Conservation (phyloP, 2,113 vertebrate species). For the Aspiorhynchus laticeps region DNA sequence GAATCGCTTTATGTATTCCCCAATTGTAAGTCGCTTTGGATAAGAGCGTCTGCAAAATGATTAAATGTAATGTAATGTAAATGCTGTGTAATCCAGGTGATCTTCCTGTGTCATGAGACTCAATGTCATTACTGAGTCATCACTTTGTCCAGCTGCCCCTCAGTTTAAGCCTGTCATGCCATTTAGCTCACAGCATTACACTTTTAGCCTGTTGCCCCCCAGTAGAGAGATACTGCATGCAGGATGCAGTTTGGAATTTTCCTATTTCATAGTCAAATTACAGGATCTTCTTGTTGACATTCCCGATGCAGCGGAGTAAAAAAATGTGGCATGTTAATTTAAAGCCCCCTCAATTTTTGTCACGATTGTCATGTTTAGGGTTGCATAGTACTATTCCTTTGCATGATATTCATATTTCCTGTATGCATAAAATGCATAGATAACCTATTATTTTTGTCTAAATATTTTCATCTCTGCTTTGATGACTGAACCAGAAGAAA, state of each 20-base stretch:
- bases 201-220: background rate
- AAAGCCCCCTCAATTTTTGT: background rate
- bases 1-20: no score
- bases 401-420: background rate
- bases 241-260: background rate
- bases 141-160: slow-evolving; percentile 48
- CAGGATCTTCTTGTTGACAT: background rate
- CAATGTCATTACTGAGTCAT: slow-evolving; percentile 62
- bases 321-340: background rate
- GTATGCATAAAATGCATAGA: background rate
- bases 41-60: no score
- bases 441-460: background rate
- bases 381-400: background rate
- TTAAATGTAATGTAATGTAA: no score
- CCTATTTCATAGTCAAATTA: background rate
- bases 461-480: background rate
- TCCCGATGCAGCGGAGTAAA: background rate
- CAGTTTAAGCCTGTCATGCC: slow-evolving; percentile 48
- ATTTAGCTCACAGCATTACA: background rate
- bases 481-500: background rate
- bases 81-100: slow-evolving; percentile 66
- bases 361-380: background rate
- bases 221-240: background rate
- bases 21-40: no score
- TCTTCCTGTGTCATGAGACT: slow-evolving; percentile 52